Percentiles rank a stretch among this genome's conserved stretches.
Evolutionary conservation across 2,113 vertebrate species (phyloP).

Genomic region (Python bivittatus): DNA sequence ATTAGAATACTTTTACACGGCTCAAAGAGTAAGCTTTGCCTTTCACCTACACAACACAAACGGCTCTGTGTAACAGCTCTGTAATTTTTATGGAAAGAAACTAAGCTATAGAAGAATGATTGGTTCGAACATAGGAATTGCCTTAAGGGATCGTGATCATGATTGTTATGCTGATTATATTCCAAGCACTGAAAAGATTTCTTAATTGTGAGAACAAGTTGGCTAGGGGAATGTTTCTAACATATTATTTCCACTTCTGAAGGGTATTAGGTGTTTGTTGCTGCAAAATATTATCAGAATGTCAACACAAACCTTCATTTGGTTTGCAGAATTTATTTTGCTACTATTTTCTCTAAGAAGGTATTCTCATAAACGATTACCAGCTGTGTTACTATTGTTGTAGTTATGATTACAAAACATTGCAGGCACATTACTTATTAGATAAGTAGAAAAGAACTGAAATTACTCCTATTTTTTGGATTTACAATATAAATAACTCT

Average conservation of each 20-base stretch:
- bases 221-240: background rate
- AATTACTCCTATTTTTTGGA: background rate
- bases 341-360: constrained; percentile 20
- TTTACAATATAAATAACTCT: background rate
- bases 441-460: background rate
- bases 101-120: background rate
- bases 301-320: constrained; percentile 12
- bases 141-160: background rate
- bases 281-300: constrained; percentile 20
- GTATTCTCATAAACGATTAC: background rate
- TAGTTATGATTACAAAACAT: background rate
- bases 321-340: constrained; percentile 17
- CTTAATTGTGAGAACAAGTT: constrained; percentile 6
- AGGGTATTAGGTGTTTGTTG: constrained; percentile 19
- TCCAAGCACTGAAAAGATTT: background rate
- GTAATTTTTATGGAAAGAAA: background rate
- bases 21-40: constrained; percentile 6
- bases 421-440: background rate
- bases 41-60: background rate
- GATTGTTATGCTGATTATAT: constrained; percentile 7
- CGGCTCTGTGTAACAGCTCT: constrained; percentile 7
- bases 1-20: background rate
- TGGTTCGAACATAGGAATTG: background rate
- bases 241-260: background rate
- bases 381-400: background rate